Evolutionary conservation across 2,888 invertebrate species (phyloP).

Genomic region (Prosopocoilus inquinatus): DNA sequence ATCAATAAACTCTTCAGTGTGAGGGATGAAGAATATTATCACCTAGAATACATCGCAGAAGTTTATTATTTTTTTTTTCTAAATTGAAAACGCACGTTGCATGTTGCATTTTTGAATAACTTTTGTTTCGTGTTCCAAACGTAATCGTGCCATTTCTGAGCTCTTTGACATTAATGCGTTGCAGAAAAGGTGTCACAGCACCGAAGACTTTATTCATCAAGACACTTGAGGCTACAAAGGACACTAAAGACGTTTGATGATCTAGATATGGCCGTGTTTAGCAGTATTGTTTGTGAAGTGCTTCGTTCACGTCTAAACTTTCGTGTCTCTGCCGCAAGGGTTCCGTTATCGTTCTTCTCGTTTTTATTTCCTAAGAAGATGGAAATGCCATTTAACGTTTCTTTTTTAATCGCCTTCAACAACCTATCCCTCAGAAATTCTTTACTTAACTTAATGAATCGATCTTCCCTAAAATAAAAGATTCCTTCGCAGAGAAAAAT

Average conservation of each 20-base stretch:
- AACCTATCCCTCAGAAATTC: no score
- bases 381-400: conserved; percentile 2
- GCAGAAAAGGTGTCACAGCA: conserved; percentile 17
- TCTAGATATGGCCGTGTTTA: conserved; percentile 32
- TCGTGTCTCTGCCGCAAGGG: conserved; percentile 3
- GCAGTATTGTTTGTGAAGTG: conserved; percentile 29
- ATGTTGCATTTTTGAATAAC: background rate
- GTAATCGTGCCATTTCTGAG: background rate
- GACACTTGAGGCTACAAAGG: conserved; percentile 31
- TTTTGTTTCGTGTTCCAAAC: background rate
- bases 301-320: conserved; percentile 23
- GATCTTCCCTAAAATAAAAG: no score
- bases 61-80: background rate
- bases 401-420: conserved; percentile 8
- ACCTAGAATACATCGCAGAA: conserved; percentile 9
- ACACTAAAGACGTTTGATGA: conserved; percentile 32
- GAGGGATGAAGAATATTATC: conserved; percentile 28
- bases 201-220: conserved; percentile 29
- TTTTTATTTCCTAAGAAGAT: conserved; percentile 16
- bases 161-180: conserved; percentile 12
- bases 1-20: conserved; percentile 33
- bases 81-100: background rate
- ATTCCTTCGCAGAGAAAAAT: background rate
- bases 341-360: no score
- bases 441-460: no score